These are phyloP conservation scores for Dipus sagitta DNA, from an alignment of 2,797 vertebrate species.

Conservation along the genomic window DNA sequence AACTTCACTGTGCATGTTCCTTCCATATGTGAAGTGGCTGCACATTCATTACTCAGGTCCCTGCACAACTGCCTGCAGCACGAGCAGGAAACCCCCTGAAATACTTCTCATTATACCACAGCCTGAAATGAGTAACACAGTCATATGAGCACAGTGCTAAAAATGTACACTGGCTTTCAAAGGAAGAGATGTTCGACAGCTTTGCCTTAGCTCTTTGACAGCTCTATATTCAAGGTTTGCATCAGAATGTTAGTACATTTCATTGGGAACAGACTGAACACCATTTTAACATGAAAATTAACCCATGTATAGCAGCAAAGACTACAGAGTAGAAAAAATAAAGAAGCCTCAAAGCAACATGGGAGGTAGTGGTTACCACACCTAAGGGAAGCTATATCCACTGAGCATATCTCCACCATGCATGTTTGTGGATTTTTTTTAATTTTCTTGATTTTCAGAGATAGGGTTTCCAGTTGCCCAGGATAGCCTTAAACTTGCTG, in stretches of 20 bases:
- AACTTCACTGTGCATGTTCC: background rate
- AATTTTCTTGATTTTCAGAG: background rate
- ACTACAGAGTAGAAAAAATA: background rate
- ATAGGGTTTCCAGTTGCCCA: background rate
- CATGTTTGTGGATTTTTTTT: background rate
- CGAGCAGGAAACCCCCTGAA: background rate
- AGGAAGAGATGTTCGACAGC: slow-evolving; percentile 55
- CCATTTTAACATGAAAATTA: slow-evolving; percentile 51
- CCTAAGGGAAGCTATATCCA: background rate
- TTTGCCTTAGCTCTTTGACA: slow-evolving; percentile 54
- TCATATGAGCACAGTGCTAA: background rate
- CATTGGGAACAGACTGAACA: slow-evolving; percentile 61
- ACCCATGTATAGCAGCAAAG: background rate
- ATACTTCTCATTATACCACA: slow-evolving; percentile 10
- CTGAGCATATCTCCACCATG: background rate
- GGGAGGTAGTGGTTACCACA: background rate
- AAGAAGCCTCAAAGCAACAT: background rate
- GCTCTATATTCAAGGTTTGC: slow-evolving; percentile 53
- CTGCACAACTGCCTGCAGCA: background rate
- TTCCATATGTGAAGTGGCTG: background rate
- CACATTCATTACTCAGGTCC: slow-evolving; percentile 21
- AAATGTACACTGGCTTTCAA: slow-evolving; percentile 50
- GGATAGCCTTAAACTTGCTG: background rate
- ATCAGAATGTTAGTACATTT: slow-evolving; percentile 58
- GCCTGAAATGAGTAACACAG: background rate